Conservation (phyloP, 2,113 vertebrate genomes). For the Syrrhaptes paradoxus region DNA sequence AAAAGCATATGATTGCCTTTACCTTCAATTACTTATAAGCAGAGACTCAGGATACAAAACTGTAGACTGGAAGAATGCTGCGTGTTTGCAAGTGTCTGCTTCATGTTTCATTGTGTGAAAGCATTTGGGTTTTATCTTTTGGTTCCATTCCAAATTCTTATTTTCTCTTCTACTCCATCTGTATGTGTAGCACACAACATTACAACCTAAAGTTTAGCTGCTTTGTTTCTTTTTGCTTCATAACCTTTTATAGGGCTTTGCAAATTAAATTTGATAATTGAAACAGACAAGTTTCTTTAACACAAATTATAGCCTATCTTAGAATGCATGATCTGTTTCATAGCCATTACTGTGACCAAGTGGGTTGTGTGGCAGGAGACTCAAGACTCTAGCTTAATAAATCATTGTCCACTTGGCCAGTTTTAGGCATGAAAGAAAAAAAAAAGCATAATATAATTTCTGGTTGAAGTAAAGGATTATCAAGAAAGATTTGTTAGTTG, state of each 20-base stretch:
- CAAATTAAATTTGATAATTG: conserved; percentile 65
- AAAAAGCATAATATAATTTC: conserved; percentile 64
- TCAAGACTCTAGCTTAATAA: conserved; percentile 56
- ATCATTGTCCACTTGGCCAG: conserved; percentile 58
- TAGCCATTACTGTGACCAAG: conserved; percentile 55
- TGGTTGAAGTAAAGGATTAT: conserved; percentile 59
- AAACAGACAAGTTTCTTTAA: conserved; percentile 67
- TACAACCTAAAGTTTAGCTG: neutral
- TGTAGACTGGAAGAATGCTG: neutral
- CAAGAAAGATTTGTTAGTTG: conserved; percentile 67
- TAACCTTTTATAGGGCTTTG: conserved; percentile 53
- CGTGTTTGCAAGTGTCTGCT: neutral
- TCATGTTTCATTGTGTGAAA: neutral
- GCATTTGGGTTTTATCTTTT: neutral
- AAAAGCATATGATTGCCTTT: neutral
- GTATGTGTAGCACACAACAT: neutral
- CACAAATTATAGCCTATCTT: conserved; percentile 59
- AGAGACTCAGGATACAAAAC: neutral
- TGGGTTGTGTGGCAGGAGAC: conserved; percentile 51
- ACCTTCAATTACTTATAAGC: neutral
- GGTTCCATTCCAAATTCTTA: neutral
- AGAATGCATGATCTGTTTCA: conserved; percentile 64
- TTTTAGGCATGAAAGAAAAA: conserved; percentile 66
- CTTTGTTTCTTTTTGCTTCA: conserved; percentile 48
- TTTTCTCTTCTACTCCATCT: neutral